Evolutionary conservation across 2,113 vertebrate genomes (phyloP), one percentile per base, ranked within the genome.

Genomic region (Opisthocomus hoazin): DNA sequence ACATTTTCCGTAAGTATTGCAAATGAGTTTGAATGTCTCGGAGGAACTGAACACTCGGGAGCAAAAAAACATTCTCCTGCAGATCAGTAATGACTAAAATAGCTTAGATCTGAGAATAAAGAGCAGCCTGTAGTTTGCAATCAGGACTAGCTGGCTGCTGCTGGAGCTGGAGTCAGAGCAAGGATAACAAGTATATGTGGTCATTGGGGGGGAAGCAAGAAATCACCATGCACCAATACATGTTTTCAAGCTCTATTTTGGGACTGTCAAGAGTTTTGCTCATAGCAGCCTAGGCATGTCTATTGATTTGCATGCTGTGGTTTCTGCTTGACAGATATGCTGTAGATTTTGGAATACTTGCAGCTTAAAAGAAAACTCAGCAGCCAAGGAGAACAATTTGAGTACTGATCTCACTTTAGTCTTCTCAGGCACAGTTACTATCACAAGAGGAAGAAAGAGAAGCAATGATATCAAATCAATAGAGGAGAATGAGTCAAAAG

Each of bases 281-380:
- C 73, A 17, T 10, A 79, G 96, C 90, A 94, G 90, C 94, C 84
- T 53, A 68, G 89, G 87, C 96, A 64, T 90, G 87, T 89, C 96
- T 81, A 93, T 93, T 66, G 91, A 96, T 97, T 94, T 97, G 96
- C 92, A 92, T 97, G 93, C 91, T 88, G 81, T 76, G 71, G 89
- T 89, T 84, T 79, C 93, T 95, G 95, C 93, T 91, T 71, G 5
- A 54, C 84, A 86, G 89, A 84, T 82, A 45, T 2, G 63, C 91
- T 13, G 13, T n/a, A 94, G 93, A 82, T 95, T 95, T 95, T 34
- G 2, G 89, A 93, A 66, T 77, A 37, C 9, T 96, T 70, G 51
- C 58, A 90, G 87, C 90, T 89, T 76, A 34, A 69, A 94, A 87
- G 89, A 85, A 81, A 94, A 88, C 68, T 86, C 78, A 70, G 82